Evolutionary conservation across 2,113 vertebrate genomes (phyloP).

Genomic region (Cyphomyrus discorhynchus): DNA sequence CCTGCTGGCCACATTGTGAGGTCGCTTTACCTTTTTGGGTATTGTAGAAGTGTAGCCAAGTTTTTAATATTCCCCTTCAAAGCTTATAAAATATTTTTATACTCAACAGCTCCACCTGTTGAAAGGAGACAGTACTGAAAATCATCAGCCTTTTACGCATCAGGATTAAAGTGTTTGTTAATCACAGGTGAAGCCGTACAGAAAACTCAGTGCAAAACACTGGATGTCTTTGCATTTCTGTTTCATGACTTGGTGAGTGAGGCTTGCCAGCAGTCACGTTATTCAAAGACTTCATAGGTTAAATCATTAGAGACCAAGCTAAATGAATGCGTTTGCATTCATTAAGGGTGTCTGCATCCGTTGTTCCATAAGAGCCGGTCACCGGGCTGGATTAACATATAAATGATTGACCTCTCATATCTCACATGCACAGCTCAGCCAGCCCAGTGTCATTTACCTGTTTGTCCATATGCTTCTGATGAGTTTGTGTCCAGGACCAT

Average conservation of each 20-base stretch:
- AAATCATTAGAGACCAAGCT: background rate
- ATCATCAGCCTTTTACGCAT: background rate
- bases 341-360: background rate
- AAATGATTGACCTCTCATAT: slow-evolving; percentile 11
- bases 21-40: background rate
- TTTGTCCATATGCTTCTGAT: background rate
- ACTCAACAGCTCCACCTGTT: background rate
- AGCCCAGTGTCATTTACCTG: background rate
- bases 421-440: background rate
- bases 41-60: background rate
- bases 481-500: background rate
- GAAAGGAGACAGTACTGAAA: background rate
- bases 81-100: background rate
- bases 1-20: background rate
- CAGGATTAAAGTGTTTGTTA: background rate
- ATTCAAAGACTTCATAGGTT: background rate
- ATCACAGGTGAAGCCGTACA: background rate
- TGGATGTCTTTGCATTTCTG: background rate
- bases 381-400: slow-evolving; percentile 19
- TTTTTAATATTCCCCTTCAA: background rate
- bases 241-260: background rate
- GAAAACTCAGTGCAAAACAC: background rate
- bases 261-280: background rate
- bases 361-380: background rate
- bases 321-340: background rate